Percentiles rank a stretch among this genome's conserved stretches.
phyloP scores from a whole-genome alignment of 2,888 invertebrate genomes.

The Cephus sareptanus region DNA sequence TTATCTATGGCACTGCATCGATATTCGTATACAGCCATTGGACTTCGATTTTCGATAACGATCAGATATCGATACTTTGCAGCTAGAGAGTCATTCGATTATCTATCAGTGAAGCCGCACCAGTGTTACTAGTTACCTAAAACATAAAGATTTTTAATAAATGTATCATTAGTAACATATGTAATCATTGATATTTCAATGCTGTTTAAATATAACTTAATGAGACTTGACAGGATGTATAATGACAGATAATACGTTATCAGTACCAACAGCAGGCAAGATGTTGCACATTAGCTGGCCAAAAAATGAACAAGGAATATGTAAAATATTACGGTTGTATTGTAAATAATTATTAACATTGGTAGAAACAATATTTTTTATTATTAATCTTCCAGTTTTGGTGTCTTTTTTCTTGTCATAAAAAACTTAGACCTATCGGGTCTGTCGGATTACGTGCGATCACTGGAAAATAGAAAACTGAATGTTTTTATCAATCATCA shows the following conservation, averaged over 20 bases:
- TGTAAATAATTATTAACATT: background rate
- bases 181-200: background rate
- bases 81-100: background rate
- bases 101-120: background rate
- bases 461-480: background rate
- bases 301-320: background rate
- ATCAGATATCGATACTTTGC: background rate
- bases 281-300: background rate
- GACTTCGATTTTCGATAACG: background rate
- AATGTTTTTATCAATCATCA: background rate
- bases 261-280: background rate
- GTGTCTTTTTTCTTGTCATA: no score
- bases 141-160: background rate
- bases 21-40: background rate
- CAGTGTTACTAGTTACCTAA: background rate
- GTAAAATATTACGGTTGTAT: background rate
- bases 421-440: background rate
- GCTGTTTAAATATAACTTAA: background rate
- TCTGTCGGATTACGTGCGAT: background rate
- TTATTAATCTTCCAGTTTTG: no score
- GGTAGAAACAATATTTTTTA: no score
- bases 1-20: background rate
- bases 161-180: background rate
- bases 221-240: background rate
- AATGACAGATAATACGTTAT: background rate